These are phyloP conservation scores for Aricia artaxerxes DNA, from an alignment of 2,888 invertebrate species.

Conservation along the genomic window DNA sequence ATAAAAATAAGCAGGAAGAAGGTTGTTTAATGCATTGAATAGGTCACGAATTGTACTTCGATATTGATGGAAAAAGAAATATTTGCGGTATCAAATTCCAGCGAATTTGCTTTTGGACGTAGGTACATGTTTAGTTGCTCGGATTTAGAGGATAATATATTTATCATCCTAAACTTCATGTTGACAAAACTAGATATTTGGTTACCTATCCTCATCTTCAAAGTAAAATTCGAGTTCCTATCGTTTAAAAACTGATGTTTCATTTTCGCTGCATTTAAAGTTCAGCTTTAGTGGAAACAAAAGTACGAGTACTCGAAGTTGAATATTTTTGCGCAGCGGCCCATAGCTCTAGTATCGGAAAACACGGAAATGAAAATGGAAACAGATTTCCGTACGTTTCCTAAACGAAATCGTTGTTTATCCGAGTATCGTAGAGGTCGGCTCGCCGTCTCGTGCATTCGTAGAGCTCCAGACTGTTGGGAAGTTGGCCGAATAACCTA, in stretches of 20 bases:
- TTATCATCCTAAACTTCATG: no score
- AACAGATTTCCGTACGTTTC: slow-evolving; percentile 16
- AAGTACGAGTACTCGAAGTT: not conserved
- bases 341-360: not conserved
- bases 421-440: slow-evolving; percentile 11
- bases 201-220: not conserved
- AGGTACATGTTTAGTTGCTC: no score
- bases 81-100: no score
- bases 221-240: no score
- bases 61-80: no score
- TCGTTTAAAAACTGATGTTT: not conserved
- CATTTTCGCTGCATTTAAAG: not conserved
- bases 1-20: not conserved
- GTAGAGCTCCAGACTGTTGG: not conserved
- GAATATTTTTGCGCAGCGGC: not conserved
- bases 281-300: not conserved
- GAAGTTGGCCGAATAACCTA: not conserved
- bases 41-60: no score
- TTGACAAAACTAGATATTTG: not conserved
- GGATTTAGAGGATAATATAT: no score
- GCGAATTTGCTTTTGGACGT: no score
- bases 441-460: not conserved
- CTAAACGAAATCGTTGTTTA: slow-evolving; percentile 18
- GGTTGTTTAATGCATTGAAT: not conserved
- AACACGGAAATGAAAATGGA: slow-evolving; percentile 17